A percentile compares a stretch with the other conserved stretches of the same genome.
Conservation (phyloP, 2,113 vertebrate genomes). For the Oryzias javanicus region DNA sequence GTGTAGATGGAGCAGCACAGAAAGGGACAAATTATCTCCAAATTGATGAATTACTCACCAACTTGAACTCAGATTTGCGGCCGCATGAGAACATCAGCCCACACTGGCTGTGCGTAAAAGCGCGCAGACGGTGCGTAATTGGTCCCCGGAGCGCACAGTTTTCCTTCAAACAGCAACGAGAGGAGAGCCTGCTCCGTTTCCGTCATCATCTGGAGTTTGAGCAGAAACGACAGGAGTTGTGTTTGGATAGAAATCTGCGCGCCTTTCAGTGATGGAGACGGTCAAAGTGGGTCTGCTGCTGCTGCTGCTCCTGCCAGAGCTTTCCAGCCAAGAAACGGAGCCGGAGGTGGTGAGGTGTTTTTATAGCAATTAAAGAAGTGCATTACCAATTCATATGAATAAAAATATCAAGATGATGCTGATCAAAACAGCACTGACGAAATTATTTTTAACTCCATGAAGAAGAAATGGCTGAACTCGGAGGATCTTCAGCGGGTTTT, state of each 20-base stretch:
- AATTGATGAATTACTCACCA: neutral
- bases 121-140: constrained; percentile 20
- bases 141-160: neutral
- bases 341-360: constrained; percentile 58
- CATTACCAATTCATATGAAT: too few relatives aligned
- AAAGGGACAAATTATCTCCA: neutral
- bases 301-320: constrained; percentile 74
- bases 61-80: too few relatives aligned
- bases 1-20: too few relatives aligned
- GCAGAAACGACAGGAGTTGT: neutral
- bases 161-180: too few relatives aligned
- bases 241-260: constrained; percentile 6
- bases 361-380: neutral
- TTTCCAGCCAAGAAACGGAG: constrained; percentile 74
- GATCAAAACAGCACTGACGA: too few relatives aligned
- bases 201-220: neutral
- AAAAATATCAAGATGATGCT: too few relatives aligned
- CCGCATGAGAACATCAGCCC: neutral
- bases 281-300: constrained; percentile 72
- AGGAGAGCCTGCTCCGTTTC: neutral
- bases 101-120: constrained; percentile 41
- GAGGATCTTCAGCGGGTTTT: constrained; percentile 67
- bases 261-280: constrained; percentile 77
- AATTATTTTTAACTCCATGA: neutral
- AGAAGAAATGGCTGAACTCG: constrained; percentile 48